A percentile compares a stretch with the other conserved stretches of the same genome.
Conservation (phyloP, 2,113 vertebrate genomes). For the Sminthopsis crassicaudata region DNA sequence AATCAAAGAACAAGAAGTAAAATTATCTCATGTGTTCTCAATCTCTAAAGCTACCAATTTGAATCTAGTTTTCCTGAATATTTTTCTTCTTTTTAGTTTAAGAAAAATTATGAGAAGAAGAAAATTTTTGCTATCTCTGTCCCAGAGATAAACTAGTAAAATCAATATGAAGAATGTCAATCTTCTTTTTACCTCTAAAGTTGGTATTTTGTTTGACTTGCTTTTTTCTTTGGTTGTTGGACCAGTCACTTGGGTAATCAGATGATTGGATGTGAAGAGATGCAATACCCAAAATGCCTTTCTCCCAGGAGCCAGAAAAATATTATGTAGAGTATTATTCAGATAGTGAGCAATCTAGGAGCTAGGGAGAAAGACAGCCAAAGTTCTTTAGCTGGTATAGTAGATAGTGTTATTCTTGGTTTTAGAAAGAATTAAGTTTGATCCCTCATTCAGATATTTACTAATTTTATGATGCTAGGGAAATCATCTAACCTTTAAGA, state of each 20-base stretch:
- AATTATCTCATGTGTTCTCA: background rate
- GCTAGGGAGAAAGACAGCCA: background rate
- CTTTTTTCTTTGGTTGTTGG: background rate
- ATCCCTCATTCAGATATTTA: background rate
- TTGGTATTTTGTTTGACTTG: background rate
- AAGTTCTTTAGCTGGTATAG: background rate
- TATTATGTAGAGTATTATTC: background rate
- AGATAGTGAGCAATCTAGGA: background rate
- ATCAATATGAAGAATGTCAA: background rate
- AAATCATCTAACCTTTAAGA: background rate
- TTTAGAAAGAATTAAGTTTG: background rate
- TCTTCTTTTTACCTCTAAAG: background rate
- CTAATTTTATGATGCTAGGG: background rate
- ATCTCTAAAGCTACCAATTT: background rate
- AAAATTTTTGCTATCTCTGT: background rate
- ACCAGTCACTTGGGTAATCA: background rate
- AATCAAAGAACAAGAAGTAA: background rate
- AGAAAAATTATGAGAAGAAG: background rate
- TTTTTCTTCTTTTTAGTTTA: background rate
- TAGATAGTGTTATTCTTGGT: background rate
- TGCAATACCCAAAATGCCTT: background rate
- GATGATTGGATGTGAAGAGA: background rate
- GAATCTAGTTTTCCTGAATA: background rate
- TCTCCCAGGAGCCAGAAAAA: background rate
- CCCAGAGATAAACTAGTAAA: background rate